These are phyloP conservation scores for Euura lappo DNA, from an alignment of 1,140 invertebrate genomes.

Conservation along the genomic window DNA sequence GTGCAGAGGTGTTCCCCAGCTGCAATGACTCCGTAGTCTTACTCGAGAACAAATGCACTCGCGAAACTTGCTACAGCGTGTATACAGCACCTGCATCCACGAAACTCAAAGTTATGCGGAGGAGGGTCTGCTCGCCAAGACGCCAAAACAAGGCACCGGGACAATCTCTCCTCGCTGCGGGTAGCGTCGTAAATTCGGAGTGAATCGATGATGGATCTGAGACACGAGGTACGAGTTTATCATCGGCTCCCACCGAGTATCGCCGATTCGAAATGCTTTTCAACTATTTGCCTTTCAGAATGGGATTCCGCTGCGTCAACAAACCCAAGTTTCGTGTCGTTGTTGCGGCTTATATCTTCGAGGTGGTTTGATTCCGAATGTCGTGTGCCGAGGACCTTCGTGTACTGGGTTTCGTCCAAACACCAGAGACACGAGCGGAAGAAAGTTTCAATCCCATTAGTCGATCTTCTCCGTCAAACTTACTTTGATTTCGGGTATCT, in stretches of 20 bases:
- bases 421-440: not conserved
- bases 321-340: not conserved
- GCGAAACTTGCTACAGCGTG: no score
- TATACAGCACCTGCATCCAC: no score
- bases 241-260: not conserved
- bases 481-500: no score
- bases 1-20: no score
- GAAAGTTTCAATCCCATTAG: no score
- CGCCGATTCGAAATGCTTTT: not conserved
- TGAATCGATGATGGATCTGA: no score
- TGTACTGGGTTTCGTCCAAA: not conserved
- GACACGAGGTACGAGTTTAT: no score
- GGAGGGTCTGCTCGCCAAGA: not conserved
- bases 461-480: no score
- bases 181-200: not conserved
- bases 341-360: not conserved
- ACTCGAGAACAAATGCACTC: no score
- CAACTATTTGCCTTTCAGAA: not conserved
- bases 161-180: not conserved
- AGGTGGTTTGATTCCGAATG: not conserved
- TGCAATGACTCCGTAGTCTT: no score
- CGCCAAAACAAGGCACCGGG: not conserved
- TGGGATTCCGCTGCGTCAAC: not conserved
- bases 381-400: no score
- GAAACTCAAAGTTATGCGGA: no score